Evolutionary conservation across 2,797 vertebrate genomes (phyloP).

Genomic region (Gadopsis bispinosus): DNA sequence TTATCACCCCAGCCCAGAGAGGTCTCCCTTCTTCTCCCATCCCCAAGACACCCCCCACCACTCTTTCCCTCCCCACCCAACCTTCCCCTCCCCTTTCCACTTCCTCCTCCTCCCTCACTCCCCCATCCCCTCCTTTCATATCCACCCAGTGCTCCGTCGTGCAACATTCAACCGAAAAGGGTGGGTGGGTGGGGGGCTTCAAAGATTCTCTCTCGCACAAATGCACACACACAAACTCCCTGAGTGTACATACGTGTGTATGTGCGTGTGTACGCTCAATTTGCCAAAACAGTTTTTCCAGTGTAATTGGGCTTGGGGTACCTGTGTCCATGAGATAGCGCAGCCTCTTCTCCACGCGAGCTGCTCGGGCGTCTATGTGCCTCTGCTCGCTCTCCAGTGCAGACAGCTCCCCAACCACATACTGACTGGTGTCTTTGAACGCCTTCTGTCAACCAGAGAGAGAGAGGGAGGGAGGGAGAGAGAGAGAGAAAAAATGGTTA

Average conservation of each 20-base stretch:
- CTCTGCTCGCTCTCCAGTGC: constrained; percentile 99
- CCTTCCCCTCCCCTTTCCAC: constrained; percentile 57
- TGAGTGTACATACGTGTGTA: constrained; percentile 80
- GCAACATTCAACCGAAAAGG: constrained; percentile 90
- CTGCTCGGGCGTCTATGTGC: constrained; percentile 99
- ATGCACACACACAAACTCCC: constrained; percentile 89
- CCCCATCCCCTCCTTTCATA: constrained; percentile 79
- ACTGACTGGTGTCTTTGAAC: constrained; percentile 99
- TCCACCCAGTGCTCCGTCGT: constrained; percentile 84
- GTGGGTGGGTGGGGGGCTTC: constrained; percentile 84
- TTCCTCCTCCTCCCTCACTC: constrained; percentile 49
- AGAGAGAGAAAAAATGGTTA: constrained; percentile 43
- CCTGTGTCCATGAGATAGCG: constrained; percentile 99
- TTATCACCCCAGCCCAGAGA: constrained; percentile 99
- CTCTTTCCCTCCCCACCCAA: constrained; percentile 38
- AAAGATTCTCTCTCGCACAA: constrained; percentile 92
- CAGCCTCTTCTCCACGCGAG: constrained; percentile 99
- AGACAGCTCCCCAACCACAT: constrained; percentile 99
- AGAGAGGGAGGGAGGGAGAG: constrained; percentile 62
- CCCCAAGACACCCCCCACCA: constrained; percentile 72
- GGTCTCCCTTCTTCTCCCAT: constrained; percentile 98
- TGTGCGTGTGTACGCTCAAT: constrained; percentile 95
- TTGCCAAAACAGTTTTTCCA: constrained; percentile 99
- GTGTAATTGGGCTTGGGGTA: constrained; percentile 99
- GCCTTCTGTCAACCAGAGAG: constrained; percentile 95